These are phyloP conservation scores for Cladopsammia gracilis DNA, from an alignment of 64 coral and sea anemone genomes.

Conservation along the genomic window DNA sequence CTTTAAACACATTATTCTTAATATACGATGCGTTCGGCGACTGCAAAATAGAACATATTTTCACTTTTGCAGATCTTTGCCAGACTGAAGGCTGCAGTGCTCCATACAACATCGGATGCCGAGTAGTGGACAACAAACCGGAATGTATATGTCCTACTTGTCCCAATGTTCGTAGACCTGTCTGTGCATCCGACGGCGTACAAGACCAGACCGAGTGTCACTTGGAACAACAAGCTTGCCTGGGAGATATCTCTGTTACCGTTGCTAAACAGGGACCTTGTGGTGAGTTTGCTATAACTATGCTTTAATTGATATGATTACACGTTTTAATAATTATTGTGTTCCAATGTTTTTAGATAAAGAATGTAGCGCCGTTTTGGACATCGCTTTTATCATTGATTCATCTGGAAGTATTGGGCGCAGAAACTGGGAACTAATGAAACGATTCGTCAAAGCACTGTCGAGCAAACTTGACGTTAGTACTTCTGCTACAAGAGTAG, in stretches of 20 bases:
- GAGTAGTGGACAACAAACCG: constrained; percentile 23
- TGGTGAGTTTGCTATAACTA: constrained; percentile 8
- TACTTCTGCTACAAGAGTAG: constrained; percentile 43
- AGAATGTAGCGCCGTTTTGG: constrained; percentile 26
- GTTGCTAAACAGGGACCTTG: constrained; percentile 46
- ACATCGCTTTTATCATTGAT: constrained; percentile 71
- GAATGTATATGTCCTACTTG: constrained; percentile 57
- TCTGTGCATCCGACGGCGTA: constrained; percentile 56
- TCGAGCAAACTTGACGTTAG: constrained; percentile 40
- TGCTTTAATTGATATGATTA: too few species aligned
- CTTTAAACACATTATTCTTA: not conserved
- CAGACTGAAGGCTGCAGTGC: constrained; percentile 23
- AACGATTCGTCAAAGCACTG: constrained; percentile 60
- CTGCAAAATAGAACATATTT: not conserved
- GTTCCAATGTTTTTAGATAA: not conserved
- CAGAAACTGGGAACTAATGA: constrained; percentile 62
- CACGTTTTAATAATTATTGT: not conserved
- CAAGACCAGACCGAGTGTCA: constrained; percentile 54
- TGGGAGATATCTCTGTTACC: not conserved
- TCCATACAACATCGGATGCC: constrained; percentile 67
- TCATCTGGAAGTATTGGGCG: constrained; percentile 71
- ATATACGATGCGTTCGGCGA: not conserved
- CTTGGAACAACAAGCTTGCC: constrained; percentile 53
- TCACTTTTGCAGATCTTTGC: constrained; percentile 53
- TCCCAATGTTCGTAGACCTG: constrained; percentile 11